Conservation (phyloP, 2,113 vertebrate species). For the Macrotis lagotis region DNA sequence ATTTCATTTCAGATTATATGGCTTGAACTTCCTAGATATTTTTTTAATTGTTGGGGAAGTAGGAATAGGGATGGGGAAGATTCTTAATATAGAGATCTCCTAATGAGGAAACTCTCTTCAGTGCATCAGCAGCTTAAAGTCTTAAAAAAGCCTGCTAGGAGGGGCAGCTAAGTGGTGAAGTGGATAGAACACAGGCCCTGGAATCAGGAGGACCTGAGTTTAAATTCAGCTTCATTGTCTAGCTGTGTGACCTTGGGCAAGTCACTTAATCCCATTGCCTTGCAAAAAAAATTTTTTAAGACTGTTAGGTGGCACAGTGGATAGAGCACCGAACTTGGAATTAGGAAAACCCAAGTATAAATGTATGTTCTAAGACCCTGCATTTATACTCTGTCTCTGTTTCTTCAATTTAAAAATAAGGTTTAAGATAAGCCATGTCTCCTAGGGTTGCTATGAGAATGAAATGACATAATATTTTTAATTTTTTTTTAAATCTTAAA, state of each 20-base stretch:
- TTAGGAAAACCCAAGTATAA: no score
- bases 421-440: background rate
- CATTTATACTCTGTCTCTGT: background rate
- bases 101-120: background rate
- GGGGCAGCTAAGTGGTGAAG: no score
- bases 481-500: background rate
- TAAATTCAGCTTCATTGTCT: background rate
- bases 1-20: slow-evolving; percentile 25
- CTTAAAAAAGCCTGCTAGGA: background rate
- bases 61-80: background rate
- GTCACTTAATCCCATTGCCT: no score
- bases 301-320: no score
- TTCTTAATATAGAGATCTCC: background rate
- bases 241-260: background rate
- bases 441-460: background rate
- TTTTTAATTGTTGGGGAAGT: background rate
- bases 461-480: background rate
- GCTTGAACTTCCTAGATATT: background rate
- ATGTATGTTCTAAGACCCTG: no score
- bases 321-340: no score
- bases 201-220: background rate
- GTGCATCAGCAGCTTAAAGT: no score
- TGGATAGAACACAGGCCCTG: background rate
- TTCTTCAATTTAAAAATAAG: background rate
- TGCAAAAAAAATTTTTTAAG: no score